phyloP scores from a whole-genome alignment of 1,140 invertebrate genomes.

The Drosophila bipectinata region DNA sequence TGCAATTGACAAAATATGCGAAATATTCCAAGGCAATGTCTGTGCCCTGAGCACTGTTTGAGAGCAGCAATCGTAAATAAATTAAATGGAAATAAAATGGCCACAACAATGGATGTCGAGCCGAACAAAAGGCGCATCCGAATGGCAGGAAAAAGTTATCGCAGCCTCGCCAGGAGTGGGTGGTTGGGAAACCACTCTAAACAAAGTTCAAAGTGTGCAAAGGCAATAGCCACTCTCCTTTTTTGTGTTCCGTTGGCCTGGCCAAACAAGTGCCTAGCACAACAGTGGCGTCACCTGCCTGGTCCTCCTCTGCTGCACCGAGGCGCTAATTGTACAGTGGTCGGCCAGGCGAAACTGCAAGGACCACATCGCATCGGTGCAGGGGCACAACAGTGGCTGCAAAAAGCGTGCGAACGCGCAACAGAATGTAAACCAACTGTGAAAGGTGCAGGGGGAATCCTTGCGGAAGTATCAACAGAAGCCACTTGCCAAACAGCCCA shows the following conservation, averaged over 20 bases:
- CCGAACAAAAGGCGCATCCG: conserved; percentile 56
- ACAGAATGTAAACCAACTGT: conserved; percentile 66
- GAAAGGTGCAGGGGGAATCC: conserved; percentile 14
- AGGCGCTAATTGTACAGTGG: conserved; percentile 72
- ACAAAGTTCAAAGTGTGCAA: conserved; percentile 68
- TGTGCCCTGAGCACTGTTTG: neutral
- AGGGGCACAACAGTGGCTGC: conserved; percentile 38
- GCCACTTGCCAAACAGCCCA: conserved; percentile 16
- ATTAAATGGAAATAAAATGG: conserved; percentile 65
- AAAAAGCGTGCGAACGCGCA: conserved; percentile 68
- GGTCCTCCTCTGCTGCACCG: conserved; percentile 12
- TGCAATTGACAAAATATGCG: conserved; percentile 76
- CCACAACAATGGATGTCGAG: conserved; percentile 64
- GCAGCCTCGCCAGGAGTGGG: conserved; percentile 8
- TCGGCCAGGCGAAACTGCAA: conserved; percentile 31
- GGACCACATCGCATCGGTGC: conserved; percentile 13
- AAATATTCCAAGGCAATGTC: conserved; percentile 55
- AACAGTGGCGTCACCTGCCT: conserved; percentile 22
- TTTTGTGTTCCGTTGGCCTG: conserved; percentile 30
- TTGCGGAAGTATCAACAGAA: conserved; percentile 21
- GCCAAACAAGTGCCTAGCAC: conserved; percentile 52
- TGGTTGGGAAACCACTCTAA: conserved; percentile 53
- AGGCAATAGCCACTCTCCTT: conserved; percentile 41
- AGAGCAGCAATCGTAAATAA: conserved; percentile 37
- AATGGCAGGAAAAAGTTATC: conserved; percentile 57